Evolutionary conservation across 2,113 vertebrate species (phyloP).

Genomic region (Xiphias gladius): DNA sequence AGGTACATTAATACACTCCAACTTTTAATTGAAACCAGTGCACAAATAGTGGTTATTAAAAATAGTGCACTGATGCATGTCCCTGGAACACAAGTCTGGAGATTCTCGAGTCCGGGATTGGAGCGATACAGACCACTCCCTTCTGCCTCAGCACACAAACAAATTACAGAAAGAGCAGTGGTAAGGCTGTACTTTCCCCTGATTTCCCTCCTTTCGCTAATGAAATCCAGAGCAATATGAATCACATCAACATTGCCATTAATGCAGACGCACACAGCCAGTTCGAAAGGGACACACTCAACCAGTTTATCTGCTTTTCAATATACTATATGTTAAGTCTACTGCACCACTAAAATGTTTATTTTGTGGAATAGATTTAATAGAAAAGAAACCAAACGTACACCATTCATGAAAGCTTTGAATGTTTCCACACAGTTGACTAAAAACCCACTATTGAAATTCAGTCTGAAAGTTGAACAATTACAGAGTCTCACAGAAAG

Average conservation of each 20-base stretch:
- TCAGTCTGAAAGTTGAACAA: constrained; percentile 34
- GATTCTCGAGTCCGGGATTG: constrained; percentile 31
- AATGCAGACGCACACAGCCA: background rate
- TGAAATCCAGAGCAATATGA: background rate
- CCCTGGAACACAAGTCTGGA: constrained; percentile 37
- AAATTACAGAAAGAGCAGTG: constrained; percentile 18
- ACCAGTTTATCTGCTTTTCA: background rate
- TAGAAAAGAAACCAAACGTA: background rate
- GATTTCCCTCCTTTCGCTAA: background rate
- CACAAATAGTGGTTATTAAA: background rate
- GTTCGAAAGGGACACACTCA: background rate
- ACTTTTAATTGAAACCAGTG: no score
- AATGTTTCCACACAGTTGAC: background rate
- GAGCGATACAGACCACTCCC: constrained; percentile 52
- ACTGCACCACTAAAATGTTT: background rate
- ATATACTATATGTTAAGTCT: background rate
- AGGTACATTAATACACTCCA: background rate
- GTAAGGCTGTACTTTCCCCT: constrained; percentile 1
- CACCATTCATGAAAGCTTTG: background rate
- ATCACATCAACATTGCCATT: no score
- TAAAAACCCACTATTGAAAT: background rate
- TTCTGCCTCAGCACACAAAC: constrained; percentile 45
- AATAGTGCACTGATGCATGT: background rate
- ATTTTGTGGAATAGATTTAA: background rate
- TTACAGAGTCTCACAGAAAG: constrained; percentile 13